Percentiles rank a stretch among this genome's conserved stretches.
Evolutionary conservation across 2,888 invertebrate genomes (phyloP).

Genomic region (Phortica okadai): DNA sequence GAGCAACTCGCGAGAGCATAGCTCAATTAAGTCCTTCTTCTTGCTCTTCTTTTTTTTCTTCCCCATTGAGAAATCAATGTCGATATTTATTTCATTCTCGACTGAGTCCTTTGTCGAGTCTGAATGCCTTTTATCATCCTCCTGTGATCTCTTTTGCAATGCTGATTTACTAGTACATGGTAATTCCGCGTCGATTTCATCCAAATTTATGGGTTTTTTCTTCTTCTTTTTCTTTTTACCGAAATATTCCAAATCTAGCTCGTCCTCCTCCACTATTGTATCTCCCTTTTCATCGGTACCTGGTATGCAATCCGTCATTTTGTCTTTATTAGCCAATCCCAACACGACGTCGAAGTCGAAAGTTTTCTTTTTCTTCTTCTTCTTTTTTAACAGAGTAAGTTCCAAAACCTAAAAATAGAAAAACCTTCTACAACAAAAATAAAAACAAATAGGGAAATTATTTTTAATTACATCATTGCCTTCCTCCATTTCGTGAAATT

Average conservation of each 20-base stretch:
- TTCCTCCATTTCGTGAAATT: background rate
- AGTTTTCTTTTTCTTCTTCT: constrained; percentile 95
- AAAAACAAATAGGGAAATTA: background rate
- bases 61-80: constrained; percentile 90
- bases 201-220: constrained; percentile 93
- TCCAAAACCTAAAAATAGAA: constrained; percentile 84
- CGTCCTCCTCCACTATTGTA: constrained; percentile 79
- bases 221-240: constrained; percentile 95
- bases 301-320: constrained; percentile 47
- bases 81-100: constrained; percentile 85
- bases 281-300: too few relatives aligned
- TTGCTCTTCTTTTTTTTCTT: constrained; percentile 93
- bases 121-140: background rate
- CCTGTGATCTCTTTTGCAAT: background rate
- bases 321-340: constrained; percentile 78
- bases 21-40: constrained; percentile 89
- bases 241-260: constrained; percentile 88
- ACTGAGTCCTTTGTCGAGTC: background rate
- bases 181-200: constrained; percentile 88
- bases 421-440: background rate
- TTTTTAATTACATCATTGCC: background rate
- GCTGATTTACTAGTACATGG: constrained; percentile 74
- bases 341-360: constrained; percentile 91
- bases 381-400: constrained; percentile 90
- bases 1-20: constrained; percentile 81